A percentile compares a stretch with the other conserved stretches of the same genome.
Conservation (phyloP, 1,140 invertebrate genomes). For the Temnothorax longispinosus region DNA sequence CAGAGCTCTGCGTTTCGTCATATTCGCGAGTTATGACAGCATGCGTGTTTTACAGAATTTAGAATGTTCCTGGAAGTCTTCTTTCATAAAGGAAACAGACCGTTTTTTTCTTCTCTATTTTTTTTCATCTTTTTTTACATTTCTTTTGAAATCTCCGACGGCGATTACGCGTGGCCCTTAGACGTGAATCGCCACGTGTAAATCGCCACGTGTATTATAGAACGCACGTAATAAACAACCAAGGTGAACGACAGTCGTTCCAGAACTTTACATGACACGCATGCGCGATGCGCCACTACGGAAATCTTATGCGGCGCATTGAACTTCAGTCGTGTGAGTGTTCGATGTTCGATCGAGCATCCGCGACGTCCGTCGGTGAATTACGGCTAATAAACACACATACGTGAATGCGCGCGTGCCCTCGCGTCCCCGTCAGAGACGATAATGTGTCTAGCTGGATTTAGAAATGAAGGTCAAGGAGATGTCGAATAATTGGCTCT, state of each 20-base stretch:
- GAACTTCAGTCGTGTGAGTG: not conserved
- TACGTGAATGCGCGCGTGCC: no score
- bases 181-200: not conserved
- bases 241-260: not conserved
- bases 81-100: not conserved
- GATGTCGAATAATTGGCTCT: not conserved
- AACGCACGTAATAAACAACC: not conserved
- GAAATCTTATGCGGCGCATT: not conserved
- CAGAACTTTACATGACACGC: not conserved
- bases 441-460: not conserved
- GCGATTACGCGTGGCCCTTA: not conserved
- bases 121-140: not conserved
- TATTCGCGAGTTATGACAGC: not conserved
- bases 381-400: not conserved
- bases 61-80: not conserved
- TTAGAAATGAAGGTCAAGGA: not conserved
- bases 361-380: not conserved
- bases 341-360: slow-evolving; percentile 4
- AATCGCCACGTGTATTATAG: not conserved
- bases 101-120: not conserved
- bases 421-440: no score
- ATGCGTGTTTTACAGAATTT: not conserved
- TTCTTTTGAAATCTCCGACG: not conserved
- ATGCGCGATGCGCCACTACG: not conserved
- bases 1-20: not conserved